A percentile compares a stretch with the other conserved stretches of the same genome.
Evolutionary conservation across 2,797 vertebrate species (phyloP).

Genomic region (Lacerta bilineata): DNA sequence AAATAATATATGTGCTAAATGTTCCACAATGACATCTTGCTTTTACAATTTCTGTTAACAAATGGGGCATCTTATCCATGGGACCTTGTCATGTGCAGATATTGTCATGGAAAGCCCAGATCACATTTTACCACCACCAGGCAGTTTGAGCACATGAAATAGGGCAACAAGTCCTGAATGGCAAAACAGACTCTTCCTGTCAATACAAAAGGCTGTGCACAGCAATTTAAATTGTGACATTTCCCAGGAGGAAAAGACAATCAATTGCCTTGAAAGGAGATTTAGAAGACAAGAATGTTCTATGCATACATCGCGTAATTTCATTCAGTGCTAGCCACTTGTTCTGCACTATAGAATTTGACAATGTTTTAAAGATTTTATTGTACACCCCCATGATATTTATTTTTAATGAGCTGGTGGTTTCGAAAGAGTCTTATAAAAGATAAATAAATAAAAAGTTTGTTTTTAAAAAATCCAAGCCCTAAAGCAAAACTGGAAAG

Average conservation of each 20-base stretch:
- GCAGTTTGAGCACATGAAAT: no score
- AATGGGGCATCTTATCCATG: background rate
- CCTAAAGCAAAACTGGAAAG: conserved; percentile 15
- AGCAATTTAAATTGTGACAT: background rate
- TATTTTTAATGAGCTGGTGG: no score
- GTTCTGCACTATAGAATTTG: no score
- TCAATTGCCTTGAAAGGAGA: conserved; percentile 15
- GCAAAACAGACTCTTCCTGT: background rate
- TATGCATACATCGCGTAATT: background rate
- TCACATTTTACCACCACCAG: background rate
- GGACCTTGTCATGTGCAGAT: background rate
- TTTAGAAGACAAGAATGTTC: background rate
- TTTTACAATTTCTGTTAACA: background rate
- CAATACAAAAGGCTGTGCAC: background rate
- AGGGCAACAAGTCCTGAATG: background rate
- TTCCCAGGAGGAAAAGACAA: conserved; percentile 1
- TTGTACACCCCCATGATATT: no score
- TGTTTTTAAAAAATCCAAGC: background rate
- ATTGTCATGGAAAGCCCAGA: background rate
- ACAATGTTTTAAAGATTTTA: background rate
- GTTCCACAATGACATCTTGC: background rate
- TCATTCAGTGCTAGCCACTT: no score
- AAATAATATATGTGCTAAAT: background rate
- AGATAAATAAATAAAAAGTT: background rate
- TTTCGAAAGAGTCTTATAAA: no score